Evolutionary conservation across 2,113 vertebrate species (phyloP).

Genomic region (Hiodon tergisus): DNA sequence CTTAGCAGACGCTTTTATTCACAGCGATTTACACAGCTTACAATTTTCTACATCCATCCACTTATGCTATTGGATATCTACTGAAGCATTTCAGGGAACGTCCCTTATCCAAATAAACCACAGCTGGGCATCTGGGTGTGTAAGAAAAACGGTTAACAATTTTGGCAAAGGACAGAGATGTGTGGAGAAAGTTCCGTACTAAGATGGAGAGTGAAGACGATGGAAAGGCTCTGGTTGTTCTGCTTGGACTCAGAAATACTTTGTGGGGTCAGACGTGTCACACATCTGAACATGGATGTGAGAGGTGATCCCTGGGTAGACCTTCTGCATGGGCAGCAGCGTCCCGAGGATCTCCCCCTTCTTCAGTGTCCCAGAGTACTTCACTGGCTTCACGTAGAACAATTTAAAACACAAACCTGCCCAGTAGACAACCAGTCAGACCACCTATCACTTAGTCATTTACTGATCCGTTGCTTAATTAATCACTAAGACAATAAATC

Average conservation of each 20-base stretch:
- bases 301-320: slow-evolving; percentile 66
- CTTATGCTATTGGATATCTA: too few species aligned
- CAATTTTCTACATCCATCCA: too few species aligned
- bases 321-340: slow-evolving; percentile 65
- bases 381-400: slow-evolving; percentile 63
- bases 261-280: slow-evolving; percentile 58
- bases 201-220: not conserved
- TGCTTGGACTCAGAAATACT: slow-evolving; percentile 44
- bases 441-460: not conserved
- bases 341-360: slow-evolving; percentile 64
- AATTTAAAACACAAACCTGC: slow-evolving; percentile 66
- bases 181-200: not conserved
- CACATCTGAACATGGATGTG: slow-evolving; percentile 73
- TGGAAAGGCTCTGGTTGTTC: not conserved
- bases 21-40: too few species aligned
- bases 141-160: too few species aligned
- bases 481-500: too few species aligned
- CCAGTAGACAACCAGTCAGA: not conserved
- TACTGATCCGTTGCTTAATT: not conserved
- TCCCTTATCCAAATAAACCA: too few species aligned
- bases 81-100: too few species aligned
- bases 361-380: slow-evolving; percentile 51
- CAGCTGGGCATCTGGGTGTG: too few species aligned
- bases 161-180: too few species aligned
- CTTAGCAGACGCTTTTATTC: too few species aligned